Evolutionary conservation across 2,797 vertebrate genomes (phyloP), one percentile per base, ranked within the genome.

Genomic region (Chelon labrosus): DNA sequence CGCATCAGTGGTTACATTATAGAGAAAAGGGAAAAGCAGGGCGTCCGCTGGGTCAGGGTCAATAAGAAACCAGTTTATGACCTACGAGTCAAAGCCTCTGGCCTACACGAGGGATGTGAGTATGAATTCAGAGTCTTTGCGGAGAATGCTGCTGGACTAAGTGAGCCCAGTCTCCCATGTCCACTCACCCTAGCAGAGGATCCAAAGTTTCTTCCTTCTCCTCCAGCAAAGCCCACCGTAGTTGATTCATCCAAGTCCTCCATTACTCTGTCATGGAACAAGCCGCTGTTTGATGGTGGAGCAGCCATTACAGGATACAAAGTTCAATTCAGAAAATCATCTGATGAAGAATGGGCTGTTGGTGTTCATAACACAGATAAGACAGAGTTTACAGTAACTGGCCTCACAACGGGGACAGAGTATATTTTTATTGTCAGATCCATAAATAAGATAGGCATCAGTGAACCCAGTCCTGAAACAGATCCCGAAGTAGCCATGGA

Each of bases 51-150:
- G 98, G 91, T 96, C 54, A 96, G 97, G 83, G 96, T 99, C 47
- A 99, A 99, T 89, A 99, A 99, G 93, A 99, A 97, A 72, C 95
- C 96, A 68, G 97, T 99, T 61, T 99, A 98, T 91, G 98, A 99
- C 88, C 93, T 99, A 67, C 95, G 98, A 91, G 96, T 98, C 59
- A 99, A 99, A 91, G 97, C 97, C 59, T 91, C 95, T 9, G 95
- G 97, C 81, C 95, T 99, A n/a, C 95, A 96, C 51, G 95, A 96
- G 74, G 97, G 97, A 82, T 96, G 95, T 73, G 98, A 99, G 85
- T 99, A 99, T 92, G 97, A 99, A 87, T 99, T 97, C 79, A 95
- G 96, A 58, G 97, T 99, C 78, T 97, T 95, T 95, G 97, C 98
- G 81, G 98, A 99, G 91, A 99, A 99, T 84, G 93, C 94, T 87